A percentile compares a stretch with the other conserved stretches of the same genome.
These are phyloP conservation scores for Lithobates sylvaticus DNA, from an alignment of 2,797 vertebrate species.

Conservation along the genomic window DNA sequence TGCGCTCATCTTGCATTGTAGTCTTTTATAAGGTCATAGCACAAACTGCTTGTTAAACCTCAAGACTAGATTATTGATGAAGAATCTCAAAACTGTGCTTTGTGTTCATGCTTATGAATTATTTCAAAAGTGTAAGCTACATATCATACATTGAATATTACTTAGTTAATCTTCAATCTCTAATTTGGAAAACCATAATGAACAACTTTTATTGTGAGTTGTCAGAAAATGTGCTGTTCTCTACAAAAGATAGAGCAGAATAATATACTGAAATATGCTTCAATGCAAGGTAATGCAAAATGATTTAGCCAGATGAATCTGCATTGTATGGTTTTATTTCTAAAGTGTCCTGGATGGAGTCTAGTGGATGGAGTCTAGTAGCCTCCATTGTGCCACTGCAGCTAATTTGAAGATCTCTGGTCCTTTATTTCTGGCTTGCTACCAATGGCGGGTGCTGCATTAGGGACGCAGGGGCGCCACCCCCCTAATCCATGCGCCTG, in stretches of 20 bases:
- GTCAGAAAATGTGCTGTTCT: not conserved
- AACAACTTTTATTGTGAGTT: not conserved
- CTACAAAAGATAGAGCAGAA: not conserved
- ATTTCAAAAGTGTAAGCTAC: conserved; percentile 2
- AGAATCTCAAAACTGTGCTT: conserved; percentile 1
- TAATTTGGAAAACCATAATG: not conserved
- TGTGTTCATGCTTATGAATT: conserved; percentile 6
- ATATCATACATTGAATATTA: not conserved
- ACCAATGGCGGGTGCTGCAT: too few relatives aligned
- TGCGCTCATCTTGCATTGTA: conserved; percentile 48
- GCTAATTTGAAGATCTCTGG: too few relatives aligned
- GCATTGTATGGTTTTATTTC: not conserved
- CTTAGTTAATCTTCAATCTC: not conserved
- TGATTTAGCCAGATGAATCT: not conserved
- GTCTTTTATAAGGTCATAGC: conserved; percentile 59
- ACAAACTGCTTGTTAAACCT: conserved; percentile 30
- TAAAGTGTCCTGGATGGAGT: not conserved
- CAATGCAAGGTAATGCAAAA: not conserved
- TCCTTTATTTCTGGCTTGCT: too few relatives aligned
- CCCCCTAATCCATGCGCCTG: too few relatives aligned
- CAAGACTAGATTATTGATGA: conserved; percentile 48
- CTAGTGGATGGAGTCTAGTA: too few relatives aligned
- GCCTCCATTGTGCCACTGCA: too few relatives aligned
- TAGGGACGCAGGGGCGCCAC: too few relatives aligned
- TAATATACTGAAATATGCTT: not conserved